These are phyloP conservation scores for Tiliacea aurago DNA, from an alignment of 2,888 invertebrate species.

Conservation along the genomic window DNA sequence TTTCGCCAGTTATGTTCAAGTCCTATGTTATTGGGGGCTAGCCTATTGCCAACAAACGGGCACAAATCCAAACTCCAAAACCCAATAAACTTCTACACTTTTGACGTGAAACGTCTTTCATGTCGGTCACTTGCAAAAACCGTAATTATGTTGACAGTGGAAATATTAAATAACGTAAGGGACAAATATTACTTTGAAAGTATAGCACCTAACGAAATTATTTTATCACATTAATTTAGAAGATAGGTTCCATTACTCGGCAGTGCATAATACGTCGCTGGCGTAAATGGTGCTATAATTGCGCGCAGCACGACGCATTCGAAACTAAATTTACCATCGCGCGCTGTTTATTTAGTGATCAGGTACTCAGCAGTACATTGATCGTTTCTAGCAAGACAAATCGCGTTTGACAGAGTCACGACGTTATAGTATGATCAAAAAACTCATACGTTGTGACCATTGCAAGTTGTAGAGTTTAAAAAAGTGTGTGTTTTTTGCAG, in stretches of 20 bases:
- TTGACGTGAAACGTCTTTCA: background rate
- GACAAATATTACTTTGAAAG: background rate
- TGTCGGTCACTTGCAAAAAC: background rate
- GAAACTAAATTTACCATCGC: background rate
- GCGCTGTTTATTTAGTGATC: background rate
- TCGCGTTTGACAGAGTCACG: background rate
- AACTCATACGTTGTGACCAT: background rate
- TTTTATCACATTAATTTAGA: background rate
- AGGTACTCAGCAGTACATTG: background rate
- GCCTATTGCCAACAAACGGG: too few species aligned
- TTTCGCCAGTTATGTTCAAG: too few species aligned
- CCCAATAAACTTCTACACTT: background rate
- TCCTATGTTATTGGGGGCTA: too few species aligned
- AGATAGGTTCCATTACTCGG: background rate
- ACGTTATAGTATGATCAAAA: background rate
- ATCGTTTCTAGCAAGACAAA: background rate
- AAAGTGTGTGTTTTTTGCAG: background rate
- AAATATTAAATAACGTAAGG: too few species aligned
- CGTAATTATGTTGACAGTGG: too few species aligned
- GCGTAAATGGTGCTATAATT: background rate
- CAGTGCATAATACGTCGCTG: background rate
- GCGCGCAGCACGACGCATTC: background rate
- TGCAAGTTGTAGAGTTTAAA: background rate
- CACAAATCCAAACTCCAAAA: too few species aligned
- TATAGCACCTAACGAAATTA: background rate